Conservation (phyloP, 1,140 invertebrate species). For the Pseudomyrmex flavicornis region DNA sequence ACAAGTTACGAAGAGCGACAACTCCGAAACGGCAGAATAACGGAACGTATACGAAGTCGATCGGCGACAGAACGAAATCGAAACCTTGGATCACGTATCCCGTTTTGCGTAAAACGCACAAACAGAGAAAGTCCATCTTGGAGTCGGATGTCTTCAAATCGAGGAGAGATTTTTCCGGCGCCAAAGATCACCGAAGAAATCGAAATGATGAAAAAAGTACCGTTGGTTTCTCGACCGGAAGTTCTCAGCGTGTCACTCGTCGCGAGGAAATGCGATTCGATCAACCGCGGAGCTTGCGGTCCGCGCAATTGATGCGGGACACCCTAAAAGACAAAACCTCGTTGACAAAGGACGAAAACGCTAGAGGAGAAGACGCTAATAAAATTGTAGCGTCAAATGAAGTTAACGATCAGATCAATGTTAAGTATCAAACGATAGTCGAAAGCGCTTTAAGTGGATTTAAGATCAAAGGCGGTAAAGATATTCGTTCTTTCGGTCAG, state of each 20-base stretch:
- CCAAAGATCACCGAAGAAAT: background rate
- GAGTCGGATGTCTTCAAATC: slow-evolving; percentile 33
- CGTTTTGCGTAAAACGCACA: background rate
- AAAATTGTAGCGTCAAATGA: background rate
- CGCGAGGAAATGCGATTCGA: background rate
- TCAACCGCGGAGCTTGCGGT: background rate
- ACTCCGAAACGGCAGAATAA: slow-evolving; percentile 33
- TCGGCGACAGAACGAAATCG: background rate
- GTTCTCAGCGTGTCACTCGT: background rate
- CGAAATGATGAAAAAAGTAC: background rate
- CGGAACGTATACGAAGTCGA: slow-evolving; percentile 43
- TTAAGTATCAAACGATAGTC: slow-evolving; percentile 16
- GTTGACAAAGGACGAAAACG: background rate
- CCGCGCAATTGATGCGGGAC: background rate
- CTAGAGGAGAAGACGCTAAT: background rate
- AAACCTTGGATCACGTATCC: slow-evolving; percentile 43
- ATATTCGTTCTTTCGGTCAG: background rate
- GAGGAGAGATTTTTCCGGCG: background rate
- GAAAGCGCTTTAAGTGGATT: background rate
- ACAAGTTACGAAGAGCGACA: background rate
- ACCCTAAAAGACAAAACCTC: background rate
- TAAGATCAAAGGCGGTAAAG: background rate
- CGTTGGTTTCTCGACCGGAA: background rate
- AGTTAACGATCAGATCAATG: background rate
- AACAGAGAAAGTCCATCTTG: slow-evolving; percentile 37